Evolutionary conservation across 2,113 vertebrate genomes (phyloP), one percentile per base, ranked within the genome.

Genomic region (Stigmatopora argus): DNA sequence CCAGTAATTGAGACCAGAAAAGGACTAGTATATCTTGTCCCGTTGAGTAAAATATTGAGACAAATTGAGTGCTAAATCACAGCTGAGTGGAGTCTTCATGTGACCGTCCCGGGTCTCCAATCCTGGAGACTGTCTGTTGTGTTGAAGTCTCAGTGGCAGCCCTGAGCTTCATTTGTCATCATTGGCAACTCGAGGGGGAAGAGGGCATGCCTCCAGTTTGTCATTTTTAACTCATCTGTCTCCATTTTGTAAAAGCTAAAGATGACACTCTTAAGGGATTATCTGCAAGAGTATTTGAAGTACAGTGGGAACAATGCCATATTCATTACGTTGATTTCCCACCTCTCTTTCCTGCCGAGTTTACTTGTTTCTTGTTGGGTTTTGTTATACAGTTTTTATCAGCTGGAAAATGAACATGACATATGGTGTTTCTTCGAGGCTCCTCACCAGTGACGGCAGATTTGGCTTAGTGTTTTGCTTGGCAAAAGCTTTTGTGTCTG

Each of bases 11-110:
- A 74, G 77, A 70, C 47, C 58, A 69, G 74, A 74, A 75, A 67
- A 71, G 74, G 67, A 77, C 74, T 74, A 73, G 26, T 31, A 31
- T 84, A 79, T 82, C 83, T 80, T 81, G 75, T 87, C 77, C 79
- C 68, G 47, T 78, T 80, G 79, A 81, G 82, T 75, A 71, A 81
- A 81, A 79, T 84, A 86, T 87, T 82, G 77, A 87, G 85, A 88
- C 81, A 85, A 82, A 87, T 84, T 72, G 79, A 81, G 78, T 61
- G n/a, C 63, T 86, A 88, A 83, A 87, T 88, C 84, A 86, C 57
- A 59, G 64, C 65, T 53, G 83, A 76, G 79, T 64, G 53, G 79
- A 76, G 79, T 73, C 66, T 72, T 63, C 73, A 77, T 77, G 77
- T 83, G 85, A 82, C 83, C 78, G 67, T 56, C 66, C 78, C 67